These are phyloP conservation scores for Apodemia duryi DNA, from an alignment of 2,888 invertebrate species.

Conservation along the genomic window DNA sequence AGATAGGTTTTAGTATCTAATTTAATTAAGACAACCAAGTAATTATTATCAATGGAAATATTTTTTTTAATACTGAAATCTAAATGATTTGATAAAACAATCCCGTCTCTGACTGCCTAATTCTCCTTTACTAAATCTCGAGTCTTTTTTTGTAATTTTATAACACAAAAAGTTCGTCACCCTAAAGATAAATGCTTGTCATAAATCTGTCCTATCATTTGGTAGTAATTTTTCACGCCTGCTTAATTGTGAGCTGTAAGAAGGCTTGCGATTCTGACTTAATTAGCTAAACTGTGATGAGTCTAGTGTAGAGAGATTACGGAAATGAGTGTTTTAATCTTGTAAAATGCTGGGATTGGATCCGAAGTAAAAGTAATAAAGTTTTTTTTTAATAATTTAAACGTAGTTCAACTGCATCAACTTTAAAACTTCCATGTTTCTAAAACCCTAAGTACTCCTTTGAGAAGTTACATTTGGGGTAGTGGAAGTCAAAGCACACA, in stretches of 20 bases:
- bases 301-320: background rate
- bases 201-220: slow-evolving; percentile 39
- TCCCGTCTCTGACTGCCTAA: background rate
- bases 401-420: too few species aligned
- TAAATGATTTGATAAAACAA: too few species aligned
- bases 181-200: slow-evolving; percentile 33
- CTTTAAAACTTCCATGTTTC: too few species aligned
- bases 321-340: too few species aligned
- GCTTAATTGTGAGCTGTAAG: slow-evolving; percentile 31
- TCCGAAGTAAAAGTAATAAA: slow-evolving; percentile 2
- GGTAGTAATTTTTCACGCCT: slow-evolving; percentile 31
- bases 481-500: too few species aligned
- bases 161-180: slow-evolving; percentile 18
- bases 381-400: too few species aligned
- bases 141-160: background rate
- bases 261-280: slow-evolving; percentile 1
- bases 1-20: too few species aligned
- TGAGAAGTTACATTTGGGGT: too few species aligned
- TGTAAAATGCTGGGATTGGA: background rate
- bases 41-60: too few species aligned
- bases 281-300: background rate
- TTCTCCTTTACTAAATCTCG: background rate
- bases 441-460: too few species aligned
- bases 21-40: too few species aligned
- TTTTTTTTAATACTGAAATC: too few species aligned